Percentiles rank a stretch among this genome's conserved stretches.
These are phyloP conservation scores for Tipula lateralis DNA, from an alignment of 2,888 invertebrate species.

Conservation along the genomic window DNA sequence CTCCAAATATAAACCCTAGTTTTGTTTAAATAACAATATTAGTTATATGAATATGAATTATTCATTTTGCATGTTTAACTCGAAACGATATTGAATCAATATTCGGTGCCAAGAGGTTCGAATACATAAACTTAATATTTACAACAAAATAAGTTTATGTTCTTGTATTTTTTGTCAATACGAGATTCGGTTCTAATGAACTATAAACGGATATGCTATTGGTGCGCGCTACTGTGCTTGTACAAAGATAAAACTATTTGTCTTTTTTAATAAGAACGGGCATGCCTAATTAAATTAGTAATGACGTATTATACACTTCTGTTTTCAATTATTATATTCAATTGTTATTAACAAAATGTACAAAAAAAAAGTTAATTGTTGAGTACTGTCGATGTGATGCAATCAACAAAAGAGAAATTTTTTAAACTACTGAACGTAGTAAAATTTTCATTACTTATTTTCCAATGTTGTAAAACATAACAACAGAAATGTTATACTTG, in stretches of 20 bases:
- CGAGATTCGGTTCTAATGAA: not conserved
- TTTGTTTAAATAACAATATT: not conserved
- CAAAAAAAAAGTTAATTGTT: not conserved
- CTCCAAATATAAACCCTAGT: not conserved
- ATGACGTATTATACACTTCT: not conserved
- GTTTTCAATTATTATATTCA: not conserved
- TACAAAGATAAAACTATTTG: not conserved
- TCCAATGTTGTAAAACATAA: not conserved
- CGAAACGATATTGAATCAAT: not conserved
- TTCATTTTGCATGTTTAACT: constrained; percentile 24
- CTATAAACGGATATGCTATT: not conserved
- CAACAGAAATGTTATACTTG: not conserved
- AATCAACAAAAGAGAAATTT: not conserved
- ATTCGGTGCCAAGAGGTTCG: constrained; percentile 1
- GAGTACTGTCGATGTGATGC: not conserved
- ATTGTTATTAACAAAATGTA: not conserved
- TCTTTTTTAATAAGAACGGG: not conserved
- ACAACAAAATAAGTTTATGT: not conserved
- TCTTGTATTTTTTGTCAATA: not conserved
- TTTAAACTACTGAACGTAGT: not conserved
- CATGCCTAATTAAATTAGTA: not conserved
- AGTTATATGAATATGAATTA: not conserved
- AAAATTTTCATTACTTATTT: not conserved
- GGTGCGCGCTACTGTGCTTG: not conserved
- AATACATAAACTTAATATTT: not conserved